Conservation (phyloP, 2,113 vertebrate genomes). For the Falco punctatus region DNA sequence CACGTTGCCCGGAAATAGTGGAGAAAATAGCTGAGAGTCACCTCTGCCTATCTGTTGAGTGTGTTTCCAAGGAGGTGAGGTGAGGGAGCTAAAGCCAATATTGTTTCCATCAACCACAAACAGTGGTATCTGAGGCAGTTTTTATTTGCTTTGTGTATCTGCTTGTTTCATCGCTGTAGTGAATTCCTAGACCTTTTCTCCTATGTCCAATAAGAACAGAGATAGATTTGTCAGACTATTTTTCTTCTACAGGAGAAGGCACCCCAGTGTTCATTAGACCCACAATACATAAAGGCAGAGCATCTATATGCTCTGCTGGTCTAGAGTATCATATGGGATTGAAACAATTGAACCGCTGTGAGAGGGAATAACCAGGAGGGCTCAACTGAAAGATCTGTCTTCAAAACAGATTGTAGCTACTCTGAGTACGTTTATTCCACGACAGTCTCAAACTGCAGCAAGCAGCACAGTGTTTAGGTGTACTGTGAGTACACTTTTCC, state of each 20-base stretch:
- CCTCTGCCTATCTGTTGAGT: fast-evolving
- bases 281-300: background rate
- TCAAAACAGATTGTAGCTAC: background rate
- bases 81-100: background rate
- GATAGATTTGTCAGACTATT: background rate
- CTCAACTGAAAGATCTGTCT: background rate
- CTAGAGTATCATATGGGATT: background rate
- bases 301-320: background rate
- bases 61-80: background rate
- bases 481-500: background rate
- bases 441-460: background rate
- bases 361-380: background rate
- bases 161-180: background rate
- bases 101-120: background rate
- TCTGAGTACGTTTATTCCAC: background rate
- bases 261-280: background rate
- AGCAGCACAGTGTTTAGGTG: background rate
- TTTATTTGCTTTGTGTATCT: background rate
- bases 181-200: background rate
- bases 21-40: background rate
- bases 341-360: background rate
- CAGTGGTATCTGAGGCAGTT: background rate
- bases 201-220: background rate
- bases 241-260: background rate
- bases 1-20: background rate